Percentiles rank a stretch among this genome's conserved stretches.
Conservation (phyloP, 2,888 invertebrate species). For the Athalia circularis region DNA sequence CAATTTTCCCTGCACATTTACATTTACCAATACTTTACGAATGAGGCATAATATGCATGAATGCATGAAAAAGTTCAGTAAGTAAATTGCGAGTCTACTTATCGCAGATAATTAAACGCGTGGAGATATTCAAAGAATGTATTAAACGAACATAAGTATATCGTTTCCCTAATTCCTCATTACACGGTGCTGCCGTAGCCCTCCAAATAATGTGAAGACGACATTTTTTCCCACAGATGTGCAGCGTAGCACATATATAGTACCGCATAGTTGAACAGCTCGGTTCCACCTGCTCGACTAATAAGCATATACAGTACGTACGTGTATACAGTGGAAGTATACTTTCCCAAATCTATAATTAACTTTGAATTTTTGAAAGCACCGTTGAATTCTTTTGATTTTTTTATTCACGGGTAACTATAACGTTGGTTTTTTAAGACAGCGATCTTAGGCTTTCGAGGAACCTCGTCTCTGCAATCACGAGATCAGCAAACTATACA, state of each 20-base stretch:
- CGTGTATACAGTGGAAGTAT: background rate
- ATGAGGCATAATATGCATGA: too few species aligned
- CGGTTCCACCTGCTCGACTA: conserved; percentile 5
- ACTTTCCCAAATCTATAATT: background rate
- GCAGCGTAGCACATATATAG: background rate
- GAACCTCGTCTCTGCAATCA: too few species aligned
- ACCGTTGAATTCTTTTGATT: background rate
- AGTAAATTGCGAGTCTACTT: too few species aligned
- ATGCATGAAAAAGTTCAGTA: too few species aligned
- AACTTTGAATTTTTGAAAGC: background rate
- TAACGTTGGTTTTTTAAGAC: too few species aligned
- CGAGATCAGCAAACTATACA: background rate
- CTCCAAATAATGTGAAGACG: background rate
- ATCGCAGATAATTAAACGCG: background rate
- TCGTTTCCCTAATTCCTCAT: background rate
- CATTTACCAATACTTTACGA: too few species aligned
- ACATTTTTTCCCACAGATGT: background rate
- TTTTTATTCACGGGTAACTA: background rate
- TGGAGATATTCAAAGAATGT: background rate
- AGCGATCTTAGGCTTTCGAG: too few species aligned
- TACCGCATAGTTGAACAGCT: background rate
- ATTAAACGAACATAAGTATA: background rate
- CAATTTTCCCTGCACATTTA: too few species aligned
- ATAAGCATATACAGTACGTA: background rate
- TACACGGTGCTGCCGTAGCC: too few species aligned